phyloP scores from a whole-genome alignment of 2,113 vertebrate genomes.

The Copsychus sechellarum region DNA sequence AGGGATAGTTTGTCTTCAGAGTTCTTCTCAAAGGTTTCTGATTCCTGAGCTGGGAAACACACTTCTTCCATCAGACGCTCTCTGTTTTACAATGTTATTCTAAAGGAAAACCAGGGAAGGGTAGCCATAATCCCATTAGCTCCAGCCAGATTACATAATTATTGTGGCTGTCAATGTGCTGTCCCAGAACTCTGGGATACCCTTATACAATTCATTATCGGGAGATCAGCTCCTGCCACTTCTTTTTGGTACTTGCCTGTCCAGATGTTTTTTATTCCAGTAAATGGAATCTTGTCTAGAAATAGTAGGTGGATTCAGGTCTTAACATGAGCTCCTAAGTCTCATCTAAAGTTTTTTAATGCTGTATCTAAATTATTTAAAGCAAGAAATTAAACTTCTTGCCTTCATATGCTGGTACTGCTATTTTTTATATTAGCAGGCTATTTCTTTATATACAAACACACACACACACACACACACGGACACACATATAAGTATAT shows the following conservation, averaged over 20 bases:
- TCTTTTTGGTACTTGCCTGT: neutral
- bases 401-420: neutral
- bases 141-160: neutral
- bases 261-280: neutral
- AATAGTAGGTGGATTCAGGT: neutral
- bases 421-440: neutral
- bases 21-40: neutral
- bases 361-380: neutral
- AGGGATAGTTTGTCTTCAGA: neutral
- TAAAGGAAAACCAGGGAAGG: neutral
- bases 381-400: neutral
- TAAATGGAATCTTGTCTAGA: neutral
- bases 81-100: neutral
- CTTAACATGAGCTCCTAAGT: rapidly evolving
- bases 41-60: neutral
- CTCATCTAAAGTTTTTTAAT: neutral
- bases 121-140: neutral
- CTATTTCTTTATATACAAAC: neutral
- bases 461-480: rapidly evolving
- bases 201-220: neutral
- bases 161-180: neutral
- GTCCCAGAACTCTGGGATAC: neutral
- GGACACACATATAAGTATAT: neutral
- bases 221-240: neutral
- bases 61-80: neutral